A percentile compares a stretch with the other conserved stretches of the same genome.
Evolutionary conservation across 2,113 vertebrate genomes (phyloP).

Genomic region (Eulemur rufifrons): DNA sequence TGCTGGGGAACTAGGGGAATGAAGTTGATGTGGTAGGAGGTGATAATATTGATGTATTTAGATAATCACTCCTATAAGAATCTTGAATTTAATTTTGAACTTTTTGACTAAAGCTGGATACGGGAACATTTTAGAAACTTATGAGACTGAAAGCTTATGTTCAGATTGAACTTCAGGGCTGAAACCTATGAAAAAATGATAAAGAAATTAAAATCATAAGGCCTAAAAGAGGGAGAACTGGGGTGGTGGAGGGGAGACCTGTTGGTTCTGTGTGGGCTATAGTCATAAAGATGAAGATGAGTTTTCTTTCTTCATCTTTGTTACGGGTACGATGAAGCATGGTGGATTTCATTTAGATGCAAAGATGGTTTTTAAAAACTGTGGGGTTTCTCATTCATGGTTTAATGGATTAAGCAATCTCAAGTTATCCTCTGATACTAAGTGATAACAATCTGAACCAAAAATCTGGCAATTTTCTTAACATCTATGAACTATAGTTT

Average conservation of each 20-base stretch:
- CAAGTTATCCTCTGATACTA: slow-evolving; percentile 32
- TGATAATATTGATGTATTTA: neutral
- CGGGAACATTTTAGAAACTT: slow-evolving; percentile 39
- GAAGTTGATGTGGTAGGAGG: neutral
- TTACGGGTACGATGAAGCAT: slow-evolving; percentile 14
- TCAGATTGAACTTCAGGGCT: neutral
- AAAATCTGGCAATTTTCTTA: slow-evolving; percentile 35
- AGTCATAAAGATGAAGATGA: neutral
- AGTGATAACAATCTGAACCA: neutral
- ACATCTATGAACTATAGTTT: neutral
- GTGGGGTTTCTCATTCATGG: slow-evolving; percentile 16
- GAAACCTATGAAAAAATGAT: neutral
- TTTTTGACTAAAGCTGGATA: slow-evolving; percentile 35
- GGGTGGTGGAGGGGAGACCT: neutral
- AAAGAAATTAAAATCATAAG: slow-evolving; percentile 22
- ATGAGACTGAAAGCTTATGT: slow-evolving; percentile 6
- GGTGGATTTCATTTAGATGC: slow-evolving; percentile 21
- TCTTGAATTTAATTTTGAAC: neutral
- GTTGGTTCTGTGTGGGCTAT: neutral
- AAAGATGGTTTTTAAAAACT: slow-evolving; percentile 42
- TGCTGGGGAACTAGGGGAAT: neutral
- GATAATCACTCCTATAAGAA: neutral
- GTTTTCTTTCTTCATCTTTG: neutral
- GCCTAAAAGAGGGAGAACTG: neutral
- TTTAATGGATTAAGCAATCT: slow-evolving; percentile 44